These are phyloP conservation scores for Hoplodrina blanda DNA, from an alignment of 2,888 invertebrate species.

Conservation along the genomic window DNA sequence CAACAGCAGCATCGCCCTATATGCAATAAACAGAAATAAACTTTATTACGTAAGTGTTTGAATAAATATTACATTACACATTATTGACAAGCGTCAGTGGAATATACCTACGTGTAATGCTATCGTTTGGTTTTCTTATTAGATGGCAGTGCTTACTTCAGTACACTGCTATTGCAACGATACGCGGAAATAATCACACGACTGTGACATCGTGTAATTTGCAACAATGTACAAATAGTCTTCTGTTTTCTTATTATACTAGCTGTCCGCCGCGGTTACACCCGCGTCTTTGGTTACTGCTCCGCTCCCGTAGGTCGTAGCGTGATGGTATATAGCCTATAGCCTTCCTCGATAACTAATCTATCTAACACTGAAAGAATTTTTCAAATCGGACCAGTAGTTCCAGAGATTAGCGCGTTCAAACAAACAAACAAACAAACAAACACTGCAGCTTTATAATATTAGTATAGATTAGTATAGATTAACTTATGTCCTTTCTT, in stretches of 20 bases:
- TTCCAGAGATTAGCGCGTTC: no score
- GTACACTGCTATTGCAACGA: conserved; percentile 10
- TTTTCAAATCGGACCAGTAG: no score
- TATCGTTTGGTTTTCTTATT: conserved; percentile 34
- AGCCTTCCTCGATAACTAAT: no score
- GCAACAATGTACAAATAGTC: not conserved
- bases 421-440: no score
- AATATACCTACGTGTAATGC: conserved; percentile 25
- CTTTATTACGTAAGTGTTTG: conserved; percentile 8
- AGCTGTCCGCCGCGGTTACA: no score
- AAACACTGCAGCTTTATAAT: no score
- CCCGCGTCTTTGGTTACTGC: no score
- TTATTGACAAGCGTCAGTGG: conserved; percentile 13
- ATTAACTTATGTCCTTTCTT: no score
- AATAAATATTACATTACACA: conserved; percentile 35
- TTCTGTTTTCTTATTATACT: not conserved
- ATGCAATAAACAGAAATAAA: conserved; percentile 14
- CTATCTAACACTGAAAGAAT: no score
- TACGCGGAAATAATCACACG: not conserved
- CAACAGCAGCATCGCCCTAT: not conserved
- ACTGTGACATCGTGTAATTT: not conserved
- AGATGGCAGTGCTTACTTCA: conserved; percentile 4
- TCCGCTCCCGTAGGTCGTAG: no score
- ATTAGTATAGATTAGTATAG: no score
- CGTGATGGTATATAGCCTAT: no score